Percentiles rank a stretch among this genome's conserved stretches.
These are phyloP conservation scores for Neomorphus geoffroyi DNA, from an alignment of 2,797 vertebrate genomes.

Conservation along the genomic window DNA sequence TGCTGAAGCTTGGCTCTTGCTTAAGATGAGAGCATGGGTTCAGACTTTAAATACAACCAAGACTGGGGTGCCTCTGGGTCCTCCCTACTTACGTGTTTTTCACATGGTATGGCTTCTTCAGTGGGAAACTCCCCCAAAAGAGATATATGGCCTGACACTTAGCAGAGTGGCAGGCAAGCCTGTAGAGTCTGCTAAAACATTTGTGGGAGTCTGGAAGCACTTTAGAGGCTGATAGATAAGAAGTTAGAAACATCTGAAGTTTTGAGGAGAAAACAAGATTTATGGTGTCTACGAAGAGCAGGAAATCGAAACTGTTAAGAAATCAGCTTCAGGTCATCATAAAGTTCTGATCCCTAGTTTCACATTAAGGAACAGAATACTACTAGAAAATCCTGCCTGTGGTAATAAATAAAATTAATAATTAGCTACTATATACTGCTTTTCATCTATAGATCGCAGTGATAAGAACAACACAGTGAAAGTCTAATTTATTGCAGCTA, in stretches of 20 bases:
- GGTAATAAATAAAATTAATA: slow-evolving; percentile 67
- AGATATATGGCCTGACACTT: slow-evolving; percentile 26
- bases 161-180: background rate
- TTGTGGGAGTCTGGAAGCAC: slow-evolving; percentile 64
- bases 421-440: slow-evolving; percentile 52
- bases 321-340: slow-evolving; percentile 57
- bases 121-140: background rate
- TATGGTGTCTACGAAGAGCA: slow-evolving; percentile 43
- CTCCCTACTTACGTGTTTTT: background rate
- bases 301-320: slow-evolving; percentile 64
- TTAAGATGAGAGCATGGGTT: background rate
- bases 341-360: slow-evolving; percentile 64
- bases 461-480: slow-evolving; percentile 46
- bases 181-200: slow-evolving; percentile 29
- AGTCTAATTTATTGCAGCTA: slow-evolving; percentile 67
- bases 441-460: slow-evolving; percentile 54
- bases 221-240: slow-evolving; percentile 63
- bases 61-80: background rate
- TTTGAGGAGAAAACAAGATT: slow-evolving; percentile 58
- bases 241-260: slow-evolving; percentile 45
- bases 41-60: background rate
- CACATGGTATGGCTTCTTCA: background rate
- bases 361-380: slow-evolving; percentile 43
- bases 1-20: background rate
- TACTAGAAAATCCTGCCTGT: slow-evolving; percentile 44